phyloP scores from a whole-genome alignment of 2,797 vertebrate genomes.

The Miichthys miiuy region DNA sequence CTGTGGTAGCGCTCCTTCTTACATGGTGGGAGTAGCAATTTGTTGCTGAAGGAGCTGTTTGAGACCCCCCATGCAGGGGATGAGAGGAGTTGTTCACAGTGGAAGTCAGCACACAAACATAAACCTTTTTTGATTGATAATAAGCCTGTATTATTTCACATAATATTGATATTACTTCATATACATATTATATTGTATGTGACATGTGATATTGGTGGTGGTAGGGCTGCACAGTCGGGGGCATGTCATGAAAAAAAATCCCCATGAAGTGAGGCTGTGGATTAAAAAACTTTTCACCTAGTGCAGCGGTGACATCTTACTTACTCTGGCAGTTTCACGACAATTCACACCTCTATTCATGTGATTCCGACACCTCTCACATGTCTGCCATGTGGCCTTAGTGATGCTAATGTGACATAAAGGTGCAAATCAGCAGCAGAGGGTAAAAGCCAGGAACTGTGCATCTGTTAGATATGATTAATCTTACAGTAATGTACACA shows the following conservation, averaged over 20 bases:
- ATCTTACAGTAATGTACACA: background rate
- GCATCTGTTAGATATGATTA: slow-evolving; percentile 11
- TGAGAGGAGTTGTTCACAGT: too few species aligned
- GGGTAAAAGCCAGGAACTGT: slow-evolving; percentile 17
- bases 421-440: slow-evolving; percentile 31
- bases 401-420: slow-evolving; percentile 28
- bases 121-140: background rate
- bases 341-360: background rate
- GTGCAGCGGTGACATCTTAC: background rate
- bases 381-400: slow-evolving; percentile 24
- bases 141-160: background rate
- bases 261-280: background rate
- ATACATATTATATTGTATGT: background rate
- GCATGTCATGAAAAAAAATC: background rate
- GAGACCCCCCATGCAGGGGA: too few species aligned
- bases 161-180: background rate
- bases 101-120: background rate
- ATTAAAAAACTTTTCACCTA: background rate
- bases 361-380: slow-evolving; percentile 15
- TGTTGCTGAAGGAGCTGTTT: too few species aligned
- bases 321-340: background rate
- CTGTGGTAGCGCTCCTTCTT: too few species aligned
- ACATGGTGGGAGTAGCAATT: too few species aligned
- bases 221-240: too few species aligned
- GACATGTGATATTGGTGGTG: background rate